Percentiles rank a stretch among this genome's conserved stretches.
Evolutionary conservation across 2,797 vertebrate species (phyloP).

Genomic region (Betta splendens): DNA sequence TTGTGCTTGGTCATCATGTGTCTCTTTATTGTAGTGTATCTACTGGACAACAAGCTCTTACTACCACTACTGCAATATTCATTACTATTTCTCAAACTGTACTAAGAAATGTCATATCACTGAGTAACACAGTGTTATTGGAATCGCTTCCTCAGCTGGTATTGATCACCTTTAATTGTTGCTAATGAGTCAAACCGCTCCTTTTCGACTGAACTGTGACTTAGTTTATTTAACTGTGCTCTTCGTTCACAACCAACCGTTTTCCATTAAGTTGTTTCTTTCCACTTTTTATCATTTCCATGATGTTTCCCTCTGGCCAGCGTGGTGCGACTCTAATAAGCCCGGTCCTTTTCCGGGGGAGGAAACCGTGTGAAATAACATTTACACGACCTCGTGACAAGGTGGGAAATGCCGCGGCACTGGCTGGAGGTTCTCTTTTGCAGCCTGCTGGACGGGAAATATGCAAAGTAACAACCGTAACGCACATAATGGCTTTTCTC

Average conservation of each 20-base stretch:
- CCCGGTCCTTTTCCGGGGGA: constrained; percentile 34
- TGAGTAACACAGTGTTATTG: constrained; percentile 15
- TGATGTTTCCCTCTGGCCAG: constrained; percentile 38
- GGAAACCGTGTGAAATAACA: constrained; percentile 26
- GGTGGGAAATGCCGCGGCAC: constrained; percentile 12
- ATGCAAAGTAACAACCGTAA: constrained; percentile 20
- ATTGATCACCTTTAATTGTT: constrained; percentile 35
- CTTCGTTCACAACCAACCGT: constrained; percentile 20
- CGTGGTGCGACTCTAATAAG: constrained; percentile 39
- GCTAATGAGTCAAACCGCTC: constrained; percentile 26
- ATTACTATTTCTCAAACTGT: too few species aligned
- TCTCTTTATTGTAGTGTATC: too few species aligned
- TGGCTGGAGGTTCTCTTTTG: background rate
- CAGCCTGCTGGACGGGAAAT: constrained; percentile 26
- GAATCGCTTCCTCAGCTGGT: constrained; percentile 23
- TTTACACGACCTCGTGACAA: constrained; percentile 35
- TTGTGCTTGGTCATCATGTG: too few species aligned
- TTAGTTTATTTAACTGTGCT: constrained; percentile 13
- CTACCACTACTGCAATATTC: background rate
- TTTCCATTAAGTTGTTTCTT: constrained; percentile 44
- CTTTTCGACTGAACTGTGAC: too few species aligned
- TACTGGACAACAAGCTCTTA: too few species aligned
- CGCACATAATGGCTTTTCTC: constrained; percentile 12
- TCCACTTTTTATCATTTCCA: constrained; percentile 53
- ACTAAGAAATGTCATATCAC: too few species aligned